Evolutionary conservation across 2,888 invertebrate genomes (phyloP).

Genomic region (Muscina levida): DNA sequence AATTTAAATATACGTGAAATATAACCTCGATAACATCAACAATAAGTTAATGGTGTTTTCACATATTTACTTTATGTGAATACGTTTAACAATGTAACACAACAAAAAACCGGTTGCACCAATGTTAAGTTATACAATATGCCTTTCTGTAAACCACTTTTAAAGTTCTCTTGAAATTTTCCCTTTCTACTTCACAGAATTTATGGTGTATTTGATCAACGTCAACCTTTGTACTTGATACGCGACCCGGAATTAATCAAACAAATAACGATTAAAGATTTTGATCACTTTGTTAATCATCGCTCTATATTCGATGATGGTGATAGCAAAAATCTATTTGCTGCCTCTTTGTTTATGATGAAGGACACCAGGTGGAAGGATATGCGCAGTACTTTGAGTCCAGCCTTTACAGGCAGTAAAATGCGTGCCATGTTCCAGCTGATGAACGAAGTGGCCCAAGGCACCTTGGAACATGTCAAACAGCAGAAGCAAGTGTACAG

Average conservation of each 20-base stretch:
- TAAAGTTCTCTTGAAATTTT: not conserved
- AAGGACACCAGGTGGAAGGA: constrained; percentile 79
- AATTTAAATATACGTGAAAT: too few species aligned
- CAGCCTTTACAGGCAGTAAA: constrained; percentile 80
- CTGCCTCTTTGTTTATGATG: constrained; percentile 80
- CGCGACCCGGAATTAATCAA: constrained; percentile 82
- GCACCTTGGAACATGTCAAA: constrained; percentile 70
- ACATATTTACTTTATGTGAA: too few species aligned
- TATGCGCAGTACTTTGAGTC: constrained; percentile 80
- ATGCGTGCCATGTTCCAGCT: constrained; percentile 80
- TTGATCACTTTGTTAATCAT: constrained; percentile 82
- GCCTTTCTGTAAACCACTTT: too few species aligned
- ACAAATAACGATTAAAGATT: constrained; percentile 82
- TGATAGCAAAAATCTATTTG: constrained; percentile 79
- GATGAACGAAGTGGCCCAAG: constrained; percentile 76
- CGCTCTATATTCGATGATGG: constrained; percentile 79
- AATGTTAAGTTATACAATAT: too few species aligned
- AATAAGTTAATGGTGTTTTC: too few species aligned
- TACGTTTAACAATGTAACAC: too few species aligned
- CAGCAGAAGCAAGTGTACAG: constrained; percentile 50
- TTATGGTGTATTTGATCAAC: constrained; percentile 80
- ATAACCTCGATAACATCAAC: too few species aligned
- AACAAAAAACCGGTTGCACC: too few species aligned
- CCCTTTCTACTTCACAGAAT: constrained; percentile 75
- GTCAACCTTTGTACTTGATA: constrained; percentile 79